Percentiles rank a stretch among this genome's conserved stretches.
Evolutionary conservation across 2,797 vertebrate species (phyloP).

Genomic region (Thripadectes ignobilis): DNA sequence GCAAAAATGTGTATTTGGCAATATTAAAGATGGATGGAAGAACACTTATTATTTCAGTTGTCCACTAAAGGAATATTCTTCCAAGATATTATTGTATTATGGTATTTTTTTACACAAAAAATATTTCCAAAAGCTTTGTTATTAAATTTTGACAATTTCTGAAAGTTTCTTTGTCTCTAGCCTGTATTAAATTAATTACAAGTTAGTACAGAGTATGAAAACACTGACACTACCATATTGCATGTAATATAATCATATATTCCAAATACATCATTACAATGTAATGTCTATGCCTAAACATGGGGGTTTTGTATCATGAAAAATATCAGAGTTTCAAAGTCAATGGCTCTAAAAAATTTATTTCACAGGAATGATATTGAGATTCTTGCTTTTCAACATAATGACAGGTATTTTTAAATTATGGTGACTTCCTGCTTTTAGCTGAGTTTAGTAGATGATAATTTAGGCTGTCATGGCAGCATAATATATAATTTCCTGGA

Average conservation of each 20-base stretch:
- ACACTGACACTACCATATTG: background rate
- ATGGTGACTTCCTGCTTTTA: background rate
- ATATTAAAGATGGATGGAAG: background rate
- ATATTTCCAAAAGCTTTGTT: background rate
- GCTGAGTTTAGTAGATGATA: background rate
- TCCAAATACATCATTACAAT: background rate
- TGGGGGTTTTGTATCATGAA: fast-evolving
- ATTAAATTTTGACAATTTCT: background rate
- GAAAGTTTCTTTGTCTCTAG: background rate
- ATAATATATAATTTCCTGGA: background rate
- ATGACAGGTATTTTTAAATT: background rate
- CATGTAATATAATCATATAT: background rate
- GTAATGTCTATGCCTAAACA: background rate
- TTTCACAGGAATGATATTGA: background rate
- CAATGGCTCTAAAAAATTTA: background rate
- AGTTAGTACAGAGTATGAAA: background rate
- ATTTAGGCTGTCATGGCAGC: background rate
- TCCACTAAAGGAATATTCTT: background rate
- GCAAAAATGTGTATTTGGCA: background rate
- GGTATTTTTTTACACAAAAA: background rate
- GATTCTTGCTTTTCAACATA: background rate
- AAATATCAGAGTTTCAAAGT: background rate
- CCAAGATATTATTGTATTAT: background rate
- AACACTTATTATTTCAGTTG: background rate
- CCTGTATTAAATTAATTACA: background rate